phyloP scores from a whole-genome alignment of 2,888 invertebrate species.

The Chrysolina americana region DNA sequence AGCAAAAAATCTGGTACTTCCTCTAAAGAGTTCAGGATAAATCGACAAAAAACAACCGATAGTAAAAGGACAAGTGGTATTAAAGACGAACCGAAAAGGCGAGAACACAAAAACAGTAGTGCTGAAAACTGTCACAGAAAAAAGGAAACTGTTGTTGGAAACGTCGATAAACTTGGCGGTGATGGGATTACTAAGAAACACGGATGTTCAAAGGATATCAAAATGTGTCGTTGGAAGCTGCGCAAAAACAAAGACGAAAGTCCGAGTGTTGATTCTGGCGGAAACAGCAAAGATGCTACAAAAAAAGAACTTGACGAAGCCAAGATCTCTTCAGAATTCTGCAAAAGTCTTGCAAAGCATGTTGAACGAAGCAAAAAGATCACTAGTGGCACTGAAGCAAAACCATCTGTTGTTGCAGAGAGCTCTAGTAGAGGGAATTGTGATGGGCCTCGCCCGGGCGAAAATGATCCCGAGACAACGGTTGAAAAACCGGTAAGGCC shows the following conservation, averaged over 20 bases:
- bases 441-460: neutral
- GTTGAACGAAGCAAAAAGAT: too few relatives aligned
- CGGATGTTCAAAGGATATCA: neutral
- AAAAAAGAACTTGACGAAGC: neutral
- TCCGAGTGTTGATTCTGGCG: neutral
- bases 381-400: too few relatives aligned
- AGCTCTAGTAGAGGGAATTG: neutral
- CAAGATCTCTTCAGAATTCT: neutral
- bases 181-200: too few relatives aligned
- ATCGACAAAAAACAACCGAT: too few relatives aligned
- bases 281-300: neutral
- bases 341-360: neutral
- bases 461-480: neutral
- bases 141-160: neutral
- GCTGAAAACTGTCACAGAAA: neutral
- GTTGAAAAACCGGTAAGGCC: neutral
- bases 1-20: neutral
- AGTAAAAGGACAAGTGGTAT: too few relatives aligned
- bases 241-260: neutral
- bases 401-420: too few relatives aligned
- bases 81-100: too few relatives aligned
- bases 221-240: neutral
- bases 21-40: too few relatives aligned
- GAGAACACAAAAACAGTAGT: too few relatives aligned
- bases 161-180: too few relatives aligned